Evolutionary conservation across 2,888 invertebrate genomes (phyloP).

Genomic region (Eretmocerus hayati): DNA sequence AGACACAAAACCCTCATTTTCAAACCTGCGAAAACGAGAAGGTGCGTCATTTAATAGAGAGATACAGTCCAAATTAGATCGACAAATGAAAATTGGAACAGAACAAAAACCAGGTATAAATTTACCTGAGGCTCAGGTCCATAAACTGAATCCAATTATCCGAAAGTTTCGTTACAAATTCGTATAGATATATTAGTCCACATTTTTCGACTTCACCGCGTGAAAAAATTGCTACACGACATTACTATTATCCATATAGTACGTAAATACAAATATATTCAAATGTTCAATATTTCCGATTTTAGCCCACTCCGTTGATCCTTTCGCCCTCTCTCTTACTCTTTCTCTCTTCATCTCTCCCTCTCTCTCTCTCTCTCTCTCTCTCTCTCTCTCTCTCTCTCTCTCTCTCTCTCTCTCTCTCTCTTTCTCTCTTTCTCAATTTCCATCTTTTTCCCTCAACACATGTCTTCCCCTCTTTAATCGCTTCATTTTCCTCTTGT

Average conservation of each 20-base stretch:
- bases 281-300: too few species aligned
- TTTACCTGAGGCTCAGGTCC: too few species aligned
- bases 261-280: not conserved
- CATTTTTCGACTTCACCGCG: conserved; percentile 18
- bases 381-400: conserved; percentile 5
- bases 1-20: too few species aligned
- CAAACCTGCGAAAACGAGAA: too few species aligned
- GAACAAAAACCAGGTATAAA: too few species aligned
- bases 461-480: not conserved
- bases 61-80: too few species aligned
- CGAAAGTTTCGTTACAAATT: conserved; percentile 15
- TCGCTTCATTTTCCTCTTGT: not conserved
- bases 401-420: not conserved
- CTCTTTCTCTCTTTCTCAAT: conserved; percentile 1
- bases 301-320: conserved; percentile 6
- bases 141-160: too few species aligned
- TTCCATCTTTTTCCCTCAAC: not conserved
- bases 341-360: conserved; percentile 17
- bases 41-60: too few species aligned
- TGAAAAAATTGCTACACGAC: conserved; percentile 5
- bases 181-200: conserved; percentile 14
- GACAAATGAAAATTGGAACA: too few species aligned
- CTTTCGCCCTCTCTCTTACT: conserved; percentile 13
- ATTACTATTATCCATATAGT: conserved; percentile 12
- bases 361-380: conserved; percentile 6